These are phyloP conservation scores for Syrrhaptes paradoxus DNA, from an alignment of 2,113 vertebrate species.

Conservation along the genomic window DNA sequence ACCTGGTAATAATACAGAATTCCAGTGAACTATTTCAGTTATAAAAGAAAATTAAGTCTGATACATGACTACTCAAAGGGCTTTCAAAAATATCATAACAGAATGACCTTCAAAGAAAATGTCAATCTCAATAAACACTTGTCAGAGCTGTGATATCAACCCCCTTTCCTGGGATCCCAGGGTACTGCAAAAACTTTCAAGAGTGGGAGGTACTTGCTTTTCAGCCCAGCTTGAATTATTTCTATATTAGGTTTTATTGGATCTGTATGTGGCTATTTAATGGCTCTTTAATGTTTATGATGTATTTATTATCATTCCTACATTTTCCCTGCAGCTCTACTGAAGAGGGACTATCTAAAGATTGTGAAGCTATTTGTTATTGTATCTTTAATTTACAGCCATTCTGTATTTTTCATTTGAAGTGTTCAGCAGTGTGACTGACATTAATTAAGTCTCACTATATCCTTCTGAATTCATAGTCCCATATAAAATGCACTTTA, in stretches of 20 bases:
- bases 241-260: constrained; percentile 47
- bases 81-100: not conserved
- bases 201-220: constrained; percentile 3
- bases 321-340: not conserved
- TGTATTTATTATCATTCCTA: constrained; percentile 59
- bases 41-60: constrained; percentile 41
- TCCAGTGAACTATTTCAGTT: constrained; percentile 15
- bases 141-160: not conserved
- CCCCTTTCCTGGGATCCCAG: not conserved
- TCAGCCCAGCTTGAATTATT: constrained; percentile 48
- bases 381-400: not conserved
- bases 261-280: constrained; percentile 53
- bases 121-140: not conserved
- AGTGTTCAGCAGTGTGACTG: not conserved
- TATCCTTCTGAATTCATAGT: not conserved
- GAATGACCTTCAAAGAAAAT: not conserved
- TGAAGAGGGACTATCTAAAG: not conserved
- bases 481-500: not conserved
- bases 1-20: constrained; percentile 47
- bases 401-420: not conserved
- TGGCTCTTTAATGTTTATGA: constrained; percentile 54
- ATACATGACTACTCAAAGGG: not conserved
- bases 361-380: not conserved
- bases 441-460: not conserved
- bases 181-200: not conserved